Base-by-base conservation (phyloP, 2,888 invertebrate genomes). In the Caenorhabditis drosophilae region DNA sequence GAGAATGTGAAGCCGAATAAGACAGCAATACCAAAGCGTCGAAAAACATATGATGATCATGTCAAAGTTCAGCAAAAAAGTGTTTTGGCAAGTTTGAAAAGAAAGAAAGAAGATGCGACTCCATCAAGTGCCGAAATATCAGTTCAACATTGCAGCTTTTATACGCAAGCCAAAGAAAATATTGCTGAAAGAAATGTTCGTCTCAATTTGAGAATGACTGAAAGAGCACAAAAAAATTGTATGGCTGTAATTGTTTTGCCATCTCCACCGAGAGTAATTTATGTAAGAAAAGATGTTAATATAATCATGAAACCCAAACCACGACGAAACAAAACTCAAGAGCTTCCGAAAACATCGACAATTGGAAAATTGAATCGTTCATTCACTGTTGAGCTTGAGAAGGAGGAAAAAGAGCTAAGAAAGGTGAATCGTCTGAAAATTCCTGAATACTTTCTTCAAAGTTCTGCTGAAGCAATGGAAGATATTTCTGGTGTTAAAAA, bases 131-230 rank as follows among this genome's bases (percentile, higher is more conserved):
- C 79, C 7, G 77, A 81, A 54, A 77, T 81, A 34, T 80, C 78
- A 27, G 70, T 81, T 25, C 81, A 81, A 61, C 81, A 81, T 61
- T 76, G 77, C 66, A 75, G 75, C 55, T 81, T 80, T 60, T 81
- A 78, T 51, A 60, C 55, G 20, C 61, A 70, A 36, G 67, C 67
- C 34, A 60, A 69, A 11, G 55, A 57, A 7, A 63, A 62, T 20
- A 47, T 70, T 20, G 70, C 70, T 12, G 77, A 81, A 57, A 78
- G 76, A 55, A 70, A 75, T 34, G 73, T 80, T 20, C 56, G 79
- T 9, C 70, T 79, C 42, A 79, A 81, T 50, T 64, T 81, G 25
- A 58, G 81, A 20, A 64, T 81, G 41, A 81, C 81, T 1, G 75
- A 75, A 50, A 23, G 76, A 52, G 71, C 76, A 15, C 75, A 73